Evolutionary conservation across 2,888 invertebrate species (phyloP).

Genomic region (Spisula solida): DNA sequence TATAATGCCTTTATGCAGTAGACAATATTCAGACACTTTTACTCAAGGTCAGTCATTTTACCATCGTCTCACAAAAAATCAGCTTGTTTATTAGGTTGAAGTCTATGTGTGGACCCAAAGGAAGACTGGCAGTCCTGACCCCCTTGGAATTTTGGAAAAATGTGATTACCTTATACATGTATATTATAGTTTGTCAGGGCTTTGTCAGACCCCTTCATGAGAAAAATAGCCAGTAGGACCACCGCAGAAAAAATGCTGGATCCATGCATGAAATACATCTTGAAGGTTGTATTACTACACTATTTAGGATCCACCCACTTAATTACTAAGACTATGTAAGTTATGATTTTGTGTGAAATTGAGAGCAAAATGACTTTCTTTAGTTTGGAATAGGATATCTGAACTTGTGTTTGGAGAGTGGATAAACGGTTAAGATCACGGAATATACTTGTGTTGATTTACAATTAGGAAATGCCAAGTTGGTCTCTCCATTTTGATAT

Average conservation of each 20-base stretch:
- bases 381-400: background rate
- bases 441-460: slow-evolving; percentile 43
- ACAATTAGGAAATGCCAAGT: slow-evolving; percentile 72
- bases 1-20: background rate
- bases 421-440: slow-evolving; percentile 31
- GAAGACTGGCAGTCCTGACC: background rate
- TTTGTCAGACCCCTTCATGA: too few relatives aligned
- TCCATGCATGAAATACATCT: too few relatives aligned
- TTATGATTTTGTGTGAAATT: background rate
- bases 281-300: too few relatives aligned
- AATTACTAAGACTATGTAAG: background rate
- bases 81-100: background rate
- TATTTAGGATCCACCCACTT: background rate
- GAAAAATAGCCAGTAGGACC: too few relatives aligned
- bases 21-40: slow-evolving; percentile 7
- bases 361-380: slow-evolving; percentile 22
- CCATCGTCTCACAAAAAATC: slow-evolving; percentile 1
- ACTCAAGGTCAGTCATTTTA: background rate
- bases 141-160: too few relatives aligned
- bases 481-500: slow-evolving; percentile 79
- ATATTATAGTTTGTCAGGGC: too few relatives aligned
- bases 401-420: slow-evolving; percentile 32
- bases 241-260: background rate
- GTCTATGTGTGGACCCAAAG: background rate
- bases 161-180: too few relatives aligned